phyloP scores from a whole-genome alignment of 2,888 invertebrate species.

The Lamellibrachia satsuma region DNA sequence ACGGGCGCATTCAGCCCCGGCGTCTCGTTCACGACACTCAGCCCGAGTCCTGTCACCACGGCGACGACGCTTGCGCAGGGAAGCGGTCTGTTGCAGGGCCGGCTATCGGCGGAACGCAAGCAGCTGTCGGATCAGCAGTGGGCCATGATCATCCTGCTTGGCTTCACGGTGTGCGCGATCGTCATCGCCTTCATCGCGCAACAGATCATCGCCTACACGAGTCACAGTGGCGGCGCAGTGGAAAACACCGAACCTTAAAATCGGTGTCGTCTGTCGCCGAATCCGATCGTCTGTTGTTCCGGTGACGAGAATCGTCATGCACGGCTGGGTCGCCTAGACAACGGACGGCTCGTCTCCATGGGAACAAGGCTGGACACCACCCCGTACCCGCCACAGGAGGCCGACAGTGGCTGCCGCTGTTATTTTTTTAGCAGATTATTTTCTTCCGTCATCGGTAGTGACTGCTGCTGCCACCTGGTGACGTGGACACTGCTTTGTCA shows the following conservation, averaged over 20 bases:
- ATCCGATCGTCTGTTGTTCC: neutral
- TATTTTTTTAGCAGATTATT: constrained; percentile 17
- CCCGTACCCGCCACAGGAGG: neutral
- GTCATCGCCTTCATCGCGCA: constrained; percentile 74
- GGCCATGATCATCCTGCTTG: constrained; percentile 73
- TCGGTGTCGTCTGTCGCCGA: neutral
- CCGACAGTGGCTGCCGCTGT: constrained; percentile 10
- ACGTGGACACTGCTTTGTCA: constrained; percentile 13
- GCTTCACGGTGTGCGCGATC: constrained; percentile 73
- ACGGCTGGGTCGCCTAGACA: neutral
- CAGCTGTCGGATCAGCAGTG: constrained; percentile 72
- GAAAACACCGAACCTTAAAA: neutral
- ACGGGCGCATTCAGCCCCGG: constrained; percentile 63
- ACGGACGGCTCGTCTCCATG: neutral
- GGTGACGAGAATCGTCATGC: neutral
- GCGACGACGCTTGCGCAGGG: constrained; percentile 29
- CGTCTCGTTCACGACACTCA: constrained; percentile 71
- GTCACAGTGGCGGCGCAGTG: constrained; percentile 13
- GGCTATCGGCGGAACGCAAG: constrained; percentile 24
- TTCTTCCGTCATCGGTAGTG: neutral
- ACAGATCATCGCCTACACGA: constrained; percentile 51
- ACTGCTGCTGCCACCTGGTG: neutral
- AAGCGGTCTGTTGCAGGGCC: neutral
- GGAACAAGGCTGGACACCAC: neutral
- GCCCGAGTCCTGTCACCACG: constrained; percentile 50